Evolutionary conservation across 2,797 vertebrate genomes (phyloP), one percentile per base, ranked within the genome.

Genomic region (Phrynocephalus forsythii): DNA sequence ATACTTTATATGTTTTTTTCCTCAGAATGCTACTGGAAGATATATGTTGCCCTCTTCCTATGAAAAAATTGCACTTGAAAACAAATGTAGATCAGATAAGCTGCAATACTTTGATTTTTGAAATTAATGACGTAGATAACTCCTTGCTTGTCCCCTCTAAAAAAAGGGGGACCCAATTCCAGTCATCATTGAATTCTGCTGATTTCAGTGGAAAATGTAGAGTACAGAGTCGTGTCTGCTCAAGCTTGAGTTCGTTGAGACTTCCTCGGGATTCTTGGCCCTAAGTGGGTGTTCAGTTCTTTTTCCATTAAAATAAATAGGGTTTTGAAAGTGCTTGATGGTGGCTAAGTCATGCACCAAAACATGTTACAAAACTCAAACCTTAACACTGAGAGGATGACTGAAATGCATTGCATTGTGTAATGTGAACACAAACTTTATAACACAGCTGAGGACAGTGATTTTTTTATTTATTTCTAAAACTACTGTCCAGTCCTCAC

Each of bases 11-110:
- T 2, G 83, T 48, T 85, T 82, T 44, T 72, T 91, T 6, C 80
- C 82, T 60, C 73, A 84, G 87, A 90, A 79, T 84, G 67, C n/a
- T 50, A 3, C 90, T 28, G 63, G 87, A 52, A 67, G 84, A 18
- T 88, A 3, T 33, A 15, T 20, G 18, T 11, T 18, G 6, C 1
- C 73, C 9, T 85, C 69, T 20, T 88, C 66, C 79, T 79, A 44
- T 85, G 13, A 93, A 91, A 91, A 91, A 93, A 84, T 87, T 93
- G 93, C 52, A 48, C 10, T 85, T 91, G 68, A 79, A 72, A 52
- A 38, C 33, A 48, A 26, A 76, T 38, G 15, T 86, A 10, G 10
- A n/a, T 3, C 30, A 60, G 56, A 30, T 72, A 78, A 86, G 33
- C 38, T 72, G 44, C 44, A 24, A 5, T 78, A 72, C 3, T 56